Evolutionary conservation across 2,113 vertebrate genomes (phyloP).

Genomic region (Carettochelys insculpta): DNA sequence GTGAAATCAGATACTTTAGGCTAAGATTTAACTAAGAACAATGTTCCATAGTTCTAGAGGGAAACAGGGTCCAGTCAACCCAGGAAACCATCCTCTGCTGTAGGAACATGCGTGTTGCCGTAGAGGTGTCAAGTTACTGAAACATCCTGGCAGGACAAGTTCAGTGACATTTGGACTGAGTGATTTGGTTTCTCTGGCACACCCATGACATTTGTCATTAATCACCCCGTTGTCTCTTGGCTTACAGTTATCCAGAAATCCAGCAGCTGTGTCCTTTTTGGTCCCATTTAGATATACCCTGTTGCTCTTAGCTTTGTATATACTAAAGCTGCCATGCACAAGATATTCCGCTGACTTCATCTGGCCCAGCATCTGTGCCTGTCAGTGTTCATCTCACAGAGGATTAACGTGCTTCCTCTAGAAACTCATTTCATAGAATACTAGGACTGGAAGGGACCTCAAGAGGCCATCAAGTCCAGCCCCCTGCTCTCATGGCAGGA

Average conservation of each 20-base stretch:
- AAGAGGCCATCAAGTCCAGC: no score
- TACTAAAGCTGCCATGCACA: not conserved
- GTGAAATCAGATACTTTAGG: not conserved
- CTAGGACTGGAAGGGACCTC: no score
- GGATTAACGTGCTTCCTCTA: not conserved
- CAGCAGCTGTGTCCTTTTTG: not conserved
- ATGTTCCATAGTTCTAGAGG: not conserved
- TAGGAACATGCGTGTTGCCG: not conserved
- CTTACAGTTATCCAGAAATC: not conserved
- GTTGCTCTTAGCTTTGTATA: not conserved
- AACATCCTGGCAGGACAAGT: fast-evolving
- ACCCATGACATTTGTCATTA: not conserved
- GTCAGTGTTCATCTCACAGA: not conserved
- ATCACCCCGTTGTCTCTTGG: fast-evolving
- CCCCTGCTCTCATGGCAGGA: no score
- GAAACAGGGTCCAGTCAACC: fast-evolving
- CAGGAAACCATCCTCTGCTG: not conserved
- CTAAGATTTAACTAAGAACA: not conserved
- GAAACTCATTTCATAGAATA: not conserved
- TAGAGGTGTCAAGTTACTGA: not conserved
- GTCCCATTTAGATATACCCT: not conserved
- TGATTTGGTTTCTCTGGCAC: not conserved
- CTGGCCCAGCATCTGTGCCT: not conserved
- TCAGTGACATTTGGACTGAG: not conserved
- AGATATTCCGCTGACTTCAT: not conserved